A percentile compares a stretch with the other conserved stretches of the same genome.
Conservation (phyloP, 2,888 invertebrate species). For the Sarcophaga caerulescens region DNA sequence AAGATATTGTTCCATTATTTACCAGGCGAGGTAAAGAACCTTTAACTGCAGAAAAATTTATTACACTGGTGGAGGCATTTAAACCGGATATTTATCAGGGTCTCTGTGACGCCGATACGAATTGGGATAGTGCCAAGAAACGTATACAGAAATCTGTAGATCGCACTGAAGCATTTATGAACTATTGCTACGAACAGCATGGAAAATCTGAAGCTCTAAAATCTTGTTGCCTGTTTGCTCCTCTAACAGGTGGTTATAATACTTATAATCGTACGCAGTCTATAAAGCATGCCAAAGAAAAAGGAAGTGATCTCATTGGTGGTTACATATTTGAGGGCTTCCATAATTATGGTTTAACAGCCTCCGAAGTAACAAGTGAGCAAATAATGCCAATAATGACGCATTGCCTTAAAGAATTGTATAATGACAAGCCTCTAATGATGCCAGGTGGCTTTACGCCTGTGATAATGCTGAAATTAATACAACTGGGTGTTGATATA, state of each 20-base stretch:
- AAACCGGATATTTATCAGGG: conserved; percentile 92
- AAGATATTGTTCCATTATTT: conserved; percentile 88
- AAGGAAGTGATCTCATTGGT: conserved; percentile 82
- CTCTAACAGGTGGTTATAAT: conserved; percentile 86
- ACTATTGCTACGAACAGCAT: conserved; percentile 86
- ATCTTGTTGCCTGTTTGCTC: conserved; percentile 81
- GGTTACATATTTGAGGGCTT: conserved; percentile 93
- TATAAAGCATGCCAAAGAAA: conserved; percentile 83
- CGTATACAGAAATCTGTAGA: conserved; percentile 87
- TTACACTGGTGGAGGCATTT: conserved; percentile 89
- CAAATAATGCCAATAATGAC: conserved; percentile 84
- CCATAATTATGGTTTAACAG: conserved; percentile 86
- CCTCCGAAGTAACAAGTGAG: conserved; percentile 82
- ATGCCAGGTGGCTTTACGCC: conserved; percentile 92
- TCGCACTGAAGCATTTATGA: conserved; percentile 86
- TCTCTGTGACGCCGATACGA: conserved; percentile 86
- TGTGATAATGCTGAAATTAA: conserved; percentile 86
- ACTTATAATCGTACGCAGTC: conserved; percentile 85
- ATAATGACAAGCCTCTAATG: conserved; percentile 84
- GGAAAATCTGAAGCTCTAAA: conserved; percentile 82
- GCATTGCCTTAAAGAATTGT: conserved; percentile 82
- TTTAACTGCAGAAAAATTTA: conserved; percentile 86
- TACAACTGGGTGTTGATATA: conserved; percentile 90
- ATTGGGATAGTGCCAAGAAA: conserved; percentile 85
- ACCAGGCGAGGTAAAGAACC: conserved; percentile 88